Percentiles rank a stretch among this genome's conserved stretches.
These are phyloP conservation scores for Lepidocyrtoides sp. DNA, from an alignment of 2,888 invertebrate genomes.

Conservation along the genomic window DNA sequence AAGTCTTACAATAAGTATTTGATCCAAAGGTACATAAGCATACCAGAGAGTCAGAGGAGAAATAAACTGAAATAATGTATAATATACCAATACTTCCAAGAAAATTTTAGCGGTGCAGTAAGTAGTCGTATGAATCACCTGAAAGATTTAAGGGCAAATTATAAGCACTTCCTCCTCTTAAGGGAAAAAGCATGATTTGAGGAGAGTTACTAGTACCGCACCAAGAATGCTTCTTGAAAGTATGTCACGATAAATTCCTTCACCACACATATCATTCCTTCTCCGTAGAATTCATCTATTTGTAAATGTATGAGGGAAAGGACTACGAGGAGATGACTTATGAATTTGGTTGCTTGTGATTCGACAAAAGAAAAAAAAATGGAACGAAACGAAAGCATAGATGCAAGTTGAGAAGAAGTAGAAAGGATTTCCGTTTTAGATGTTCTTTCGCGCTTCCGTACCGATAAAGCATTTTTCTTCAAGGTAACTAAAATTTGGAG, in stretches of 20 bases:
- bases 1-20: no score
- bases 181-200: conserved; percentile 25
- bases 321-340: conserved; percentile 16
- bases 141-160: conserved; percentile 57
- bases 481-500: conserved; percentile 40
- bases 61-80: no score
- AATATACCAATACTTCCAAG: background rate
- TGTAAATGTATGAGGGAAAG: conserved; percentile 12
- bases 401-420: background rate
- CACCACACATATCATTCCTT: background rate
- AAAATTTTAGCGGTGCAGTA: background rate
- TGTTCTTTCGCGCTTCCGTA: conserved; percentile 60
- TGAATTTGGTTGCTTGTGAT: conserved; percentile 4
- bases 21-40: background rate
- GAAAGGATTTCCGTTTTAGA: conserved; percentile 72
- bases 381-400: conserved; percentile 8
- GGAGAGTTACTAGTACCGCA: background rate
- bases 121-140: conserved; percentile 8
- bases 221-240: background rate
- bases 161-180: conserved; percentile 47
- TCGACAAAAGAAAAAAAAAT: background rate
- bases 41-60: no score
- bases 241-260: conserved; percentile 28
- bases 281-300: conserved; percentile 42
- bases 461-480: conserved; percentile 47